Conservation (phyloP, 2,888 invertebrate species). For the Cosmia pyralina region DNA sequence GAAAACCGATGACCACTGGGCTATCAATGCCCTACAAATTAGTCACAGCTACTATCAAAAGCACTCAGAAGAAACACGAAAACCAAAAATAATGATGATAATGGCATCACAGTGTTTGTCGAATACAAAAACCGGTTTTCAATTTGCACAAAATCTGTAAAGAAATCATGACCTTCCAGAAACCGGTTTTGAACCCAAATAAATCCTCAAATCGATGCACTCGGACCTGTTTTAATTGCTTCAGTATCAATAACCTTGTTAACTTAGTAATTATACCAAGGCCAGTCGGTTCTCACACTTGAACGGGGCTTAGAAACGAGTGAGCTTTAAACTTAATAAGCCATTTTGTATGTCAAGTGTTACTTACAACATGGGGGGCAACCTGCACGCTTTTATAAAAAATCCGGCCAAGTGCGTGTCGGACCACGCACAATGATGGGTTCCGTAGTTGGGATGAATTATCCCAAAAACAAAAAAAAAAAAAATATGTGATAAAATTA, state of each 20-base stretch:
- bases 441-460: no score
- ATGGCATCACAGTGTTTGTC: conserved; percentile 1
- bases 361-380: neutral
- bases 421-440: no score
- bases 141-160: conserved; percentile 21
- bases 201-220: conserved; percentile 40
- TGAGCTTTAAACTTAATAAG: neutral
- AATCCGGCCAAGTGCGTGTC: no score
- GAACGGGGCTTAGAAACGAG: conserved; percentile 12
- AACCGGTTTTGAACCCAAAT: conserved; percentile 54
- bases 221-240: conserved; percentile 61
- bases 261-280: conserved; percentile 60
- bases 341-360: conserved; percentile 3
- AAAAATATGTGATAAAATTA: no score
- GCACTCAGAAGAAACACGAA: neutral
- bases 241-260: conserved; percentile 65
- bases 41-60: neutral
- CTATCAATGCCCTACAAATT: neutral
- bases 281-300: conserved; percentile 31
- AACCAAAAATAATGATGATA: neutral
- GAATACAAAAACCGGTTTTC: conserved; percentile 34
- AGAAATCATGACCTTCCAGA: conserved; percentile 37
- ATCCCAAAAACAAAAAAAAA: no score
- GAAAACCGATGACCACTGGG: neutral
- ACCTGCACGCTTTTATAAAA: neutral